These are phyloP conservation scores for Sesamia nonagrioides DNA, from an alignment of 1,140 invertebrate species.

Conservation along the genomic window DNA sequence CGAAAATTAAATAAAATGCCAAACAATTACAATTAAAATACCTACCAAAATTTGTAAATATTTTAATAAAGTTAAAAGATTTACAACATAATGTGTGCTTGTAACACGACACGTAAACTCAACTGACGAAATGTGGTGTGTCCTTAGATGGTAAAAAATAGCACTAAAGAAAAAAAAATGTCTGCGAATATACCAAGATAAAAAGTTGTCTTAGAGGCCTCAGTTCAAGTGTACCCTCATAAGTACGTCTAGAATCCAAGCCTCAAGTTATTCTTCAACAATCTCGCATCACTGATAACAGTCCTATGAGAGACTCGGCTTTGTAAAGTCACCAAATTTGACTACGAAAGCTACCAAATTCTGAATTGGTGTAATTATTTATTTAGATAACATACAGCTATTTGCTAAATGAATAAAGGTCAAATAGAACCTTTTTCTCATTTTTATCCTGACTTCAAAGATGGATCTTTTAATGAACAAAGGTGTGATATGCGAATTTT, in stretches of 20 bases:
- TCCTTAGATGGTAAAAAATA: too few species aligned
- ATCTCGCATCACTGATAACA: constrained; percentile 30
- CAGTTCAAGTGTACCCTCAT: background rate
- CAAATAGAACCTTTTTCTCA: too few species aligned
- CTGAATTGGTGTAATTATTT: background rate
- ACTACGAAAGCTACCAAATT: background rate
- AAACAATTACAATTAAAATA: too few species aligned
- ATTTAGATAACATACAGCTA: background rate
- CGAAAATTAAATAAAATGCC: too few species aligned
- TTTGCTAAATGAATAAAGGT: background rate
- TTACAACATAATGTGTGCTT: too few species aligned
- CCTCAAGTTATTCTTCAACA: constrained; percentile 9
- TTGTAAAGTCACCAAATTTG: background rate
- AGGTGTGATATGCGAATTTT: too few species aligned
- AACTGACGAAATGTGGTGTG: too few species aligned
- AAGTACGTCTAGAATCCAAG: constrained; percentile 18
- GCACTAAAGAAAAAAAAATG: background rate
- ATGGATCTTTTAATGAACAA: too few species aligned
- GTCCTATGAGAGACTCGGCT: background rate
- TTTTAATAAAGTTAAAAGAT: too few species aligned
- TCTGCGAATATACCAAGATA: background rate
- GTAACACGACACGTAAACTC: too few species aligned
- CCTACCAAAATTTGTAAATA: too few species aligned
- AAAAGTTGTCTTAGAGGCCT: background rate
- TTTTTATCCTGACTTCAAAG: too few species aligned